Percentiles rank a stretch among this genome's conserved stretches.
Evolutionary conservation across 2,797 vertebrate genomes (phyloP).

Genomic region (Cossypha dichroa): DNA sequence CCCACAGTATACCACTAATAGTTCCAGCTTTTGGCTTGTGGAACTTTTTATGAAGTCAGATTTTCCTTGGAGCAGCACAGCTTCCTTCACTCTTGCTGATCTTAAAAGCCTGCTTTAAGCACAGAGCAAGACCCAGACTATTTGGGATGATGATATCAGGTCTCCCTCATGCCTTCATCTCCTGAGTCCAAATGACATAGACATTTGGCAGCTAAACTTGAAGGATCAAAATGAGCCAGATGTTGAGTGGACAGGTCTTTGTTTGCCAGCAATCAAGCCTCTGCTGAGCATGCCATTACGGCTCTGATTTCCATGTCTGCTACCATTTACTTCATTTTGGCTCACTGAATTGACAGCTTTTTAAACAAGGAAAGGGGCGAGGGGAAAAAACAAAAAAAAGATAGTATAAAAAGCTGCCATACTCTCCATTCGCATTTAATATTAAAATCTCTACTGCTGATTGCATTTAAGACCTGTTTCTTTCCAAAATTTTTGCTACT

Average conservation of each 20-base stretch:
- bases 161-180: not conserved
- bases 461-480: not conserved
- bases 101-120: not conserved
- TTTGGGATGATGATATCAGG: slow-evolving; percentile 15
- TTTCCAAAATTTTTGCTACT: not conserved
- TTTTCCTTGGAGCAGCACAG: not conserved
- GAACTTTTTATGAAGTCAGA: not conserved
- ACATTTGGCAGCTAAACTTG: not conserved
- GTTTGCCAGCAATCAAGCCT: not conserved
- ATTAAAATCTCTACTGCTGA: not conserved
- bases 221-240: not conserved
- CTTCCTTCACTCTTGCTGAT: not conserved
- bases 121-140: not conserved
- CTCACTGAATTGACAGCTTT: slow-evolving; percentile 3
- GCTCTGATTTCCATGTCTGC: not conserved
- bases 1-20: not conserved
- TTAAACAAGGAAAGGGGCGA: not conserved
- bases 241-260: not conserved
- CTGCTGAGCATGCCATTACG: not conserved
- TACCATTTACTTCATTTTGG: slow-evolving; percentile 7
- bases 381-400: not conserved
- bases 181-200: not conserved
- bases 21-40: not conserved
- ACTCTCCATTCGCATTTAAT: not conserved
- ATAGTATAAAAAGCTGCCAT: not conserved